Conservation (phyloP, 2,888 invertebrate genomes). For the Drosophila anomelani region DNA sequence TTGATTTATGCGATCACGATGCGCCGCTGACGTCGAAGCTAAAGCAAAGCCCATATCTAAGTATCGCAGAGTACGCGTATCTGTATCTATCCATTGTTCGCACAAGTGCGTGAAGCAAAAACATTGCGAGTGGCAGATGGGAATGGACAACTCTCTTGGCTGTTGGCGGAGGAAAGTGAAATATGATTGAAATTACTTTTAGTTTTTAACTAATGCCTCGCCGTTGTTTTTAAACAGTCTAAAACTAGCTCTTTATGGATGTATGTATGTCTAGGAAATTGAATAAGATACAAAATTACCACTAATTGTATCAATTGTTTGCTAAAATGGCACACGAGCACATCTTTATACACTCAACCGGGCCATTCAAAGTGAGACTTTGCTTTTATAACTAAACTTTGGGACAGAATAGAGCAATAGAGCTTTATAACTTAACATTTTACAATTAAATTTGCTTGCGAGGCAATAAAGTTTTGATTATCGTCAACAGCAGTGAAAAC, state of each 20-base stretch:
- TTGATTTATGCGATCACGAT: conserved; percentile 71
- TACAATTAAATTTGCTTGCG: background rate
- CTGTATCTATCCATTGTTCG: conserved; percentile 37
- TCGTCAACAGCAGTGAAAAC: conserved; percentile 4
- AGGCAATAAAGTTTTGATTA: background rate
- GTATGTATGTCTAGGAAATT: conserved; percentile 1
- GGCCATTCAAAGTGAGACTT: background rate
- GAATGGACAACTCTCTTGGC: conserved; percentile 2
- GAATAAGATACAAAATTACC: conserved; percentile 4
- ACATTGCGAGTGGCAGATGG: conserved; percentile 12
- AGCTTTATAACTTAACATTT: background rate
- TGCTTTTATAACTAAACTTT: background rate
- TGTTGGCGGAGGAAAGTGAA: conserved; percentile 39
- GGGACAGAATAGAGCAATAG: background rate
- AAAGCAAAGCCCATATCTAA: conserved; percentile 46
- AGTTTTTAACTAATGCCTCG: conserved; percentile 14
- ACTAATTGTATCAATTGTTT: conserved; percentile 25
- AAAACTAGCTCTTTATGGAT: conserved; percentile 14
- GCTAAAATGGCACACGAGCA: conserved; percentile 1
- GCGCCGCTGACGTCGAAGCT: conserved; percentile 39
- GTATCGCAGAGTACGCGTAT: conserved; percentile 36
- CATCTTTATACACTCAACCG: background rate
- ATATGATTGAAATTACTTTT: conserved; percentile 28
- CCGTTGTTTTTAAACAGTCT: conserved; percentile 12
- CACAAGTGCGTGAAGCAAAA: conserved; percentile 65